A percentile compares a stretch with the other conserved stretches of the same genome.
These are phyloP conservation scores for Saccostrea echinata DNA, from an alignment of 1,140 invertebrate genomes.

Conservation along the genomic window DNA sequence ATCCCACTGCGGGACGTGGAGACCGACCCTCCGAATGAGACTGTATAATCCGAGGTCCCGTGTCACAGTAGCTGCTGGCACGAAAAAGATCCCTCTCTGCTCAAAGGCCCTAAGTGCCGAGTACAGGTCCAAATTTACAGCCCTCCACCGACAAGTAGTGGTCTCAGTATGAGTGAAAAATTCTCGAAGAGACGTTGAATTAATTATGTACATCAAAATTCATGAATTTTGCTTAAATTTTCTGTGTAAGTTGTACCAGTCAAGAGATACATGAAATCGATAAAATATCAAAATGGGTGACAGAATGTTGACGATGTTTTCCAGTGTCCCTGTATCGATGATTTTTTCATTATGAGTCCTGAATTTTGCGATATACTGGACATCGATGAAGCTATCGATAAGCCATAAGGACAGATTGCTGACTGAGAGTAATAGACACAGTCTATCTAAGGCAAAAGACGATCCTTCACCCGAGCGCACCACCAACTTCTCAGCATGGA, in stretches of 20 bases:
- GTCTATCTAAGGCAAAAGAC: not conserved
- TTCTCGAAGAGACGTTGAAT: no score
- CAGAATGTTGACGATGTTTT: not conserved
- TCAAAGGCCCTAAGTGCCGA: no score
- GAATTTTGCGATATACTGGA: slow-evolving; percentile 1
- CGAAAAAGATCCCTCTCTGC: no score
- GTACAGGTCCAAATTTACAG: no score
- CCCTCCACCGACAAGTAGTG: no score
- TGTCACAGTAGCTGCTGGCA: no score
- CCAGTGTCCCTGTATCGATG: not conserved
- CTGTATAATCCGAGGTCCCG: no score
- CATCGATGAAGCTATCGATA: slow-evolving; percentile 23
- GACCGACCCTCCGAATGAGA: no score
- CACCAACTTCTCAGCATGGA: not conserved
- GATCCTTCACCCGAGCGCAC: not conserved
- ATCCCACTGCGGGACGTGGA: no score
- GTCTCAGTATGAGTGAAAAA: no score
- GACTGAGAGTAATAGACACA: slow-evolving; percentile 9
- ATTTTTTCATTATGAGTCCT: not conserved
- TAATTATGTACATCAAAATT: not conserved
- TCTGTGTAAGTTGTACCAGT: slow-evolving; percentile 34
- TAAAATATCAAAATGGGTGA: slow-evolving; percentile 44
- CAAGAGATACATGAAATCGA: slow-evolving; percentile 38
- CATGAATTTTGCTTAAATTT: not conserved
- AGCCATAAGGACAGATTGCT: slow-evolving; percentile 31